These are phyloP conservation scores for Adelphocoris suturalis DNA, from an alignment of 2,888 invertebrate species.

Conservation along the genomic window DNA sequence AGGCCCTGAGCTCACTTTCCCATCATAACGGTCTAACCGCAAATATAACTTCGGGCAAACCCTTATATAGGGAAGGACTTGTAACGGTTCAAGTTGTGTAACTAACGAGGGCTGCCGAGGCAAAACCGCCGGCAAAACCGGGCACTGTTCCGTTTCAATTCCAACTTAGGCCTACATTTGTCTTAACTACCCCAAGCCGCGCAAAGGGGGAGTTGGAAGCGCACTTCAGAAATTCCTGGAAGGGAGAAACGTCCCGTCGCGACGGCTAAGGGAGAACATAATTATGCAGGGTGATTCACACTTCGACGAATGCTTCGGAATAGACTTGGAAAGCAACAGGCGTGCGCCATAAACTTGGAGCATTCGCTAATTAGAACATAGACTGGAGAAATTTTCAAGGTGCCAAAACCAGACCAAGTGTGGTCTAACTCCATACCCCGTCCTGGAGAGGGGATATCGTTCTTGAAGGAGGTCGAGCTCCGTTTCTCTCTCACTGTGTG, in stretches of 20 bases:
- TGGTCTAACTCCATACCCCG: too few relatives aligned
- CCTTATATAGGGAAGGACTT: slow-evolving; percentile 46
- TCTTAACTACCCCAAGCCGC: slow-evolving; percentile 12
- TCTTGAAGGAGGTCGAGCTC: too few relatives aligned
- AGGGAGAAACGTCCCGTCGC: slow-evolving; percentile 16
- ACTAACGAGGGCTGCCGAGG: slow-evolving; percentile 31
- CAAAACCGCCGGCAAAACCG: slow-evolving; percentile 11
- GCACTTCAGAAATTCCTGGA: not conserved
- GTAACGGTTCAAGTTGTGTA: slow-evolving; percentile 47
- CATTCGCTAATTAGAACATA: not conserved
- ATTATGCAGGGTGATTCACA: slow-evolving; percentile 9
- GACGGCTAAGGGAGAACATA: not conserved
- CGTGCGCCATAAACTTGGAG: not conserved
- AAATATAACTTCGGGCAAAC: slow-evolving; percentile 45
- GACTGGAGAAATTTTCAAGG: too few relatives aligned
- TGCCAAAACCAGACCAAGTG: too few relatives aligned
- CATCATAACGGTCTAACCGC: slow-evolving; percentile 45
- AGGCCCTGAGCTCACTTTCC: not conserved
- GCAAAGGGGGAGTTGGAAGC: slow-evolving; percentile 9
- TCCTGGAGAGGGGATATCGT: too few relatives aligned
- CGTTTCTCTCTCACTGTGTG: too few relatives aligned
- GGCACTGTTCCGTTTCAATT: slow-evolving; percentile 36
- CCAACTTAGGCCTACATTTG: slow-evolving; percentile 39
- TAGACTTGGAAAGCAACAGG: not conserved
- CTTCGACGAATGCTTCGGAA: not conserved